Conservation (phyloP, 2,113 vertebrate species). For the Pimephales promelas region DNA sequence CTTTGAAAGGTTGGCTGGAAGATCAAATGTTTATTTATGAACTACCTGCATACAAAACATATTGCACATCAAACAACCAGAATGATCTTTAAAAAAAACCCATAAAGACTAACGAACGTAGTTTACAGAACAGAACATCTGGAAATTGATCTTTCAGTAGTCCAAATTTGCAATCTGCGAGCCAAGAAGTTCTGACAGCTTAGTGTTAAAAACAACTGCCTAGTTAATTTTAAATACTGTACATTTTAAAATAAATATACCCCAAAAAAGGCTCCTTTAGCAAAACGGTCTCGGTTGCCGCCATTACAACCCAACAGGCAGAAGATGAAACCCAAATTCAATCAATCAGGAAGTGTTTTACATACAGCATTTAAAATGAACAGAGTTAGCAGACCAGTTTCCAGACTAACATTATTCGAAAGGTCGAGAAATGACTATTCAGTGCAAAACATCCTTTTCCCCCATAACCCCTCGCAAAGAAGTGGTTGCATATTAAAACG, state of each 20-base stretch:
- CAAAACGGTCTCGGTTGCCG: conserved; percentile 92
- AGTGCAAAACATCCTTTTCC: conserved; percentile 90
- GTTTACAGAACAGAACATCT: conserved; percentile 83
- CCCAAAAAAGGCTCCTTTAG: conserved; percentile 83
- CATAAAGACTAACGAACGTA: conserved; percentile 76
- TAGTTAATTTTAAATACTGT: conserved; percentile 99
- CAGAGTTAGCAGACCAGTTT: conserved; percentile 90
- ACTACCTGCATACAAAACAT: conserved; percentile 99
- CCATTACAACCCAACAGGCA: conserved; percentile 86
- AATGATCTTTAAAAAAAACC: conserved; percentile 83
- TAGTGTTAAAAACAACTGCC: conserved; percentile 90
- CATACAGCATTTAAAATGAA: conserved; percentile 78
- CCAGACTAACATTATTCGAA: conserved; percentile 88
- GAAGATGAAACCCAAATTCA: conserved; percentile 82
- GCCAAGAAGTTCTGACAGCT: conserved; percentile 86
- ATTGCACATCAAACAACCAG: conserved; percentile 99
- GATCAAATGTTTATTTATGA: conserved; percentile 99
- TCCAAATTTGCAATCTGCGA: conserved; percentile 86
- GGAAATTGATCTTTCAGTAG: conserved; percentile 98
- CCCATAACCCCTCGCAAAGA: conserved; percentile 83
- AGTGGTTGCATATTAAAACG: conserved; percentile 99
- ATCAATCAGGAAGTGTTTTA: conserved; percentile 80
- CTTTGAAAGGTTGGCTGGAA: conserved; percentile 87
- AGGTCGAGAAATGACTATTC: conserved; percentile 89
- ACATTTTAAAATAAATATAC: conserved; percentile 99